Evolutionary conservation across 1,140 invertebrate genomes (phyloP).

Genomic region (Megalonaias nervosa): DNA sequence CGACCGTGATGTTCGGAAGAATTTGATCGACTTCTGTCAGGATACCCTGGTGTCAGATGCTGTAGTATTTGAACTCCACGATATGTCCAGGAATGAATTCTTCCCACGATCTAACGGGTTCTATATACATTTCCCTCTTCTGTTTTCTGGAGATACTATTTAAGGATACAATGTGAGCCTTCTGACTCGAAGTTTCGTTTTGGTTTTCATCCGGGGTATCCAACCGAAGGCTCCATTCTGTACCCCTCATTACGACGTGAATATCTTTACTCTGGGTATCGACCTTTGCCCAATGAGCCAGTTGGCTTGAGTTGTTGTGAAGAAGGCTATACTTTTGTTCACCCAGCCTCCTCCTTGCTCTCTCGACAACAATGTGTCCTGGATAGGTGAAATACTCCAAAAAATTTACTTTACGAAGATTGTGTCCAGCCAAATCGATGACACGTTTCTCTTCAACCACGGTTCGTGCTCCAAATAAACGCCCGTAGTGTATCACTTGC

Average conservation of each 20-base stretch:
- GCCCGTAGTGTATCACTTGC: slow-evolving; percentile 19
- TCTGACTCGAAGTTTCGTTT: too few relatives aligned
- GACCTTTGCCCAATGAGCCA: slow-evolving; percentile 29
- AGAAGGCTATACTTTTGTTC: background rate
- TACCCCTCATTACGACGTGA: too few relatives aligned
- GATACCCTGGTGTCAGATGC: slow-evolving; percentile 23
- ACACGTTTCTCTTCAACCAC: slow-evolving; percentile 15
- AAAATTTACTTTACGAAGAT: background rate
- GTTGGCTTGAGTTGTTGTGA: slow-evolving; percentile 12
- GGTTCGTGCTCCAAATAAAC: slow-evolving; percentile 8
- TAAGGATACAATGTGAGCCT: too few relatives aligned
- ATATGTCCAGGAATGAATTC: slow-evolving; percentile 17
- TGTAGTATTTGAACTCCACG: slow-evolving; percentile 18
- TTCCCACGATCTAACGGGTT: background rate
- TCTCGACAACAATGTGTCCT: slow-evolving; percentile 4
- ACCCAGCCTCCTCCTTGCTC: slow-evolving; percentile 4
- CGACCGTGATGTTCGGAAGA: slow-evolving; percentile 14
- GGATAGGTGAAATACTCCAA: slow-evolving; percentile 10
- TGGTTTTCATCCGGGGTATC: too few relatives aligned
- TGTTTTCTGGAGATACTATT: background rate
- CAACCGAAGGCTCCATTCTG: too few relatives aligned
- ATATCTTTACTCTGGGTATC: background rate
- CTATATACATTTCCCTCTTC: slow-evolving; percentile 7
- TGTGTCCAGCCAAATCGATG: slow-evolving; percentile 2
- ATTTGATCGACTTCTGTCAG: slow-evolving; percentile 5